Conservation (phyloP, 2,888 invertebrate genomes). For the Thelaira solivaga region DNA sequence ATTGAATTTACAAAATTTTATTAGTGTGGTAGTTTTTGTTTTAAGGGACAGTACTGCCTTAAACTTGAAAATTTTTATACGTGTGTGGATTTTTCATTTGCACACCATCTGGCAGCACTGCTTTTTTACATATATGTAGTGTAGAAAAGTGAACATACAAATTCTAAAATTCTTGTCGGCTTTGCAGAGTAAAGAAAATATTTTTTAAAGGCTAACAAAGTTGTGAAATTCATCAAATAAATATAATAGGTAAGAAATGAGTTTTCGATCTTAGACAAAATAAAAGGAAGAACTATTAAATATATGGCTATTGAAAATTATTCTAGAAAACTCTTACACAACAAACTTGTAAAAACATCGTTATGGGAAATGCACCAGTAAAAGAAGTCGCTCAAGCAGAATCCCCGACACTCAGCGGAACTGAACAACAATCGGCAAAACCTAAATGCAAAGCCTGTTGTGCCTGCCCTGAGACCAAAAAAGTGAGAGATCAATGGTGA, state of each 20-base stretch:
- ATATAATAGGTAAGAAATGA: background rate
- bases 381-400: slow-evolving; percentile 78
- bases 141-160: background rate
- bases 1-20: too few species aligned
- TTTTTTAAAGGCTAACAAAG: background rate
- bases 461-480: slow-evolving; percentile 97
- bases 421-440: slow-evolving; percentile 78
- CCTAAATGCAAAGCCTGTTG: slow-evolving; percentile 96
- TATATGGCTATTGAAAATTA: background rate
- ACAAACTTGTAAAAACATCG: slow-evolving; percentile 13
- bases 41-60: too few species aligned
- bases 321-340: slow-evolving; percentile 49
- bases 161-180: background rate
- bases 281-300: too few species aligned
- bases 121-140: too few species aligned
- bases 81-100: too few species aligned
- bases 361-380: slow-evolving; percentile 79
- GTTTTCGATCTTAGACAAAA: background rate
- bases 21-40: background rate
- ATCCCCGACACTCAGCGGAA: slow-evolving; percentile 66
- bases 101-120: too few species aligned
- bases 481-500: slow-evolving; percentile 93
- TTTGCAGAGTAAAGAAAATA: background rate
- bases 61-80: too few species aligned
- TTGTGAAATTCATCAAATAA: slow-evolving; percentile 37